Base-by-base conservation (phyloP, 1,140 invertebrate genomes). In the Megathymus violae region DNA sequence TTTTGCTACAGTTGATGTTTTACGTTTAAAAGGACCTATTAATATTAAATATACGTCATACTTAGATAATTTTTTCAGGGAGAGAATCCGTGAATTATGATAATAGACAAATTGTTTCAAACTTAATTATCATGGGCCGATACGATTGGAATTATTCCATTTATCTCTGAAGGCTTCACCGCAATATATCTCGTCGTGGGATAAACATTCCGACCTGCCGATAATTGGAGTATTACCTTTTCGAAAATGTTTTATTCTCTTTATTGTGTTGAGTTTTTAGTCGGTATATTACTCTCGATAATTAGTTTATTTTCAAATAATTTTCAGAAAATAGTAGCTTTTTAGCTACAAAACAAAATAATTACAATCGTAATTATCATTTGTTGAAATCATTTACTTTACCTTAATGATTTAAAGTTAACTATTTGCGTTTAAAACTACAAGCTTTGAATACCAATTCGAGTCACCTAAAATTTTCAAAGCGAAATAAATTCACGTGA, bases 71-170 rank as follows among this genome's bases (percentile, higher is more conserved):
- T 3, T 25, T 25, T 3, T 3, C 22, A 25, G 22, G 6, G 22
- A 3, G 22, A 3, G 22, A 3, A 25, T 25, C 22, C 6, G 22
- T 25, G 6, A 25, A 25, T 25, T n/a, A 41, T 40, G 38, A 54
- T 25, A 54, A 25, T 27, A 41, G 36, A 54, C 38, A 54, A 54
- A 43, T 34, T 44, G 52, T 41, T 58, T 58, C 5, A 17, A 58
- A 44, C 27, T 27, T 44, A 44, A 58, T 58, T 58, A 58, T 56
- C 52, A 22, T 7, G 25, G 40, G 13, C 25, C 22, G 40, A 58
- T 44, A 44, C 27, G n/a, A 58, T 34, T 44, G 38, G n/a, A 58
- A 43, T 56, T 56, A 56, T 43, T 43, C 51, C 38, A 58, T 58
- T 58, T 58, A 58, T 46, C 41, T 58, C 27, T 46, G 40, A 31